Base-by-base conservation (phyloP, 2,888 invertebrate species). In the Microctonus brassicae region DNA sequence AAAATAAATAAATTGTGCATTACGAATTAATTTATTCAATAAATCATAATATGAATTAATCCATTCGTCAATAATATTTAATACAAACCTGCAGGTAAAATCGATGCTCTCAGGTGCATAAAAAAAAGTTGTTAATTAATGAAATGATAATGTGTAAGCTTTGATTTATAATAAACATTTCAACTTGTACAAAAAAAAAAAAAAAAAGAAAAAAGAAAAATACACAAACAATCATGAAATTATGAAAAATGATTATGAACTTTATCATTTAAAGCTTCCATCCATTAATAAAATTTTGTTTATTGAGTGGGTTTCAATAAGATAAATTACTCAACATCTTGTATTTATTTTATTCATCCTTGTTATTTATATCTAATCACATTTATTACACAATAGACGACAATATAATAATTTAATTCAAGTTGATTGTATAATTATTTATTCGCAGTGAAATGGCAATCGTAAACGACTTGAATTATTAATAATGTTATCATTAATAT, bases 301-400 rank as follows among this genome's bases (percentile, higher is more conserved):
- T 29, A 29, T 29, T 7, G 3, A 29, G 10, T 58, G 58, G 58
- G 58, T 26, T 29, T 26, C 7, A 5, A 29, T 7, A 29, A 58
- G n/a, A n/a, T n/a, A 13, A 13, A 33, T 10, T 53, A 53, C 42
- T 53, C 33, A 26, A 29, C 9, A 26, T 26, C 13, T 53, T 5
- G 22, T 17, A 53, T 17, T 53, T 53, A 10, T 29, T 61, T 63
- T 42, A 42, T 52, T 53, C 42, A 65, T 60, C 58, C 17, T 52
- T 64, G 47, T 33, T 11, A 73, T 73, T 67, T 73, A 74, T 75
- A 73, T 74, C 75, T 76, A 87, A 85, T 86, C 84, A 87, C 86
- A 86, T 87, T 87, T 86, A 87, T 86, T 86, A 87, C 86, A 85
- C 84, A 85, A 84, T 86, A 86, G 84, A 86, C 84, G 84, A 85